Base-by-base conservation (phyloP, 2,888 invertebrate species). In the Callyntrura guangdongensis region DNA sequence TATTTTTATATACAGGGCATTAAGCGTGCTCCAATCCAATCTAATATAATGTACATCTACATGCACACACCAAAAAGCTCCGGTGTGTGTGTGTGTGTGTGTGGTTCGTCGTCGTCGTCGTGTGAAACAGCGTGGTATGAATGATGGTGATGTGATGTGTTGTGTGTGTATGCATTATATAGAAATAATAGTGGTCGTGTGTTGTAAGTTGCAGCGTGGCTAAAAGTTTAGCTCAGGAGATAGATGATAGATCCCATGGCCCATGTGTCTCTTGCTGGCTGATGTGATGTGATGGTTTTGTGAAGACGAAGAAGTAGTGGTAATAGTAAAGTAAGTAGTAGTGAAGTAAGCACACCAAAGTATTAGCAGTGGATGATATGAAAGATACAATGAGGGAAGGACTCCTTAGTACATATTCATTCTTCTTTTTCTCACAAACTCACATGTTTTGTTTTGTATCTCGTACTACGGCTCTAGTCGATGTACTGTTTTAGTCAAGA, bases 161-260 rank as follows among this genome's bases (percentile, higher is more conserved):
- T 82, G 20, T 59, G 56, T 59, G 17, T 81, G 59, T 81, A 22
- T 83, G 22, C 17, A 47, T 8, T 79, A 36, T 49, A 72, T n/a
- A 12, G 14, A 53, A 1, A 45, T 27, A 53, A 36, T 25, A 53
- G 85, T 17, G 20, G 36, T 61, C 22, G 59, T 59, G 79, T 27
- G 17, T 20, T 59, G 59, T 64, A 22, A 64, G 86, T 47, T 56
- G 67, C 67, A 82, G 49, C 74, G 89, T 89, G 89, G 89, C 89
- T 89, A 89, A 89, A 59, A 20, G 83, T 89, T 89, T 89, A 89
- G 74, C 89, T 89, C 77, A 81, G 69, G 89, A 89, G 89, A 89
- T 89, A 84, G 89, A 89, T 89, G 89, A 89, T 89, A 89, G 89
- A 89, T 89, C 89, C 89, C 89, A 89, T 89, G 89, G 89, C 89